Conservation (phyloP, 2,113 vertebrate genomes). For the Hirundichthys speculiger region DNA sequence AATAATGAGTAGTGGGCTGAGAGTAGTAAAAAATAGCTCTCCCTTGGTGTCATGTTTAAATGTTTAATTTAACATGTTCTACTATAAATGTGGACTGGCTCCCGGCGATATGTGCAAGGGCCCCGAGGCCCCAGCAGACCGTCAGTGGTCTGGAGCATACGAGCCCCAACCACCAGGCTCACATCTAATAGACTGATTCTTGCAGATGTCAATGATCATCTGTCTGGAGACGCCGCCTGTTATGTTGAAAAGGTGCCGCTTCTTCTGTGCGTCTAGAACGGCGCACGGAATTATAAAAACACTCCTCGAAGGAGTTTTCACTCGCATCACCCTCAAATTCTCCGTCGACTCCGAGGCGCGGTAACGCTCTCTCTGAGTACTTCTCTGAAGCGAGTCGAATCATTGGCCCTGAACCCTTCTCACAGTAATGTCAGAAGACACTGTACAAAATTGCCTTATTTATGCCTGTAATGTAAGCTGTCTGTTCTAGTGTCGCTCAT, state of each 20-base stretch:
- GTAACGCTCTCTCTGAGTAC: conserved; percentile 71
- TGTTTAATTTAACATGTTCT: conserved; percentile 80
- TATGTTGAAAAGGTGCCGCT: conserved; percentile 40
- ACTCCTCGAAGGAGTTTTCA: conserved; percentile 66
- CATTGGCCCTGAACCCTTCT: conserved; percentile 68
- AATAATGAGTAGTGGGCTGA: conserved; percentile 81
- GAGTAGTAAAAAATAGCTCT: conserved; percentile 81
- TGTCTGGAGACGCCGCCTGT: conserved; percentile 43
- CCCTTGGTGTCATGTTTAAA: conserved; percentile 76
- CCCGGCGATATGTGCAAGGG: conserved; percentile 45
- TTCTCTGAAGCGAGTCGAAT: conserved; percentile 73
- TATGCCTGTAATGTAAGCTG: conserved; percentile 82
- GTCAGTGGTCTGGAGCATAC: conserved; percentile 22
- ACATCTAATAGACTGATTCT: conserved; percentile 49
- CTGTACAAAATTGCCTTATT: conserved; percentile 84
- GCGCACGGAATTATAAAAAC: conserved; percentile 56
- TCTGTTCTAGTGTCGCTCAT: conserved; percentile 79
- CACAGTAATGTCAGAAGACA: conserved; percentile 80
- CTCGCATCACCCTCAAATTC: conserved; percentile 67
- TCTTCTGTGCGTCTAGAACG: conserved; percentile 41
- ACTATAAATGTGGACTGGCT: conserved; percentile 73
- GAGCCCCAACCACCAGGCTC: conserved; percentile 41
- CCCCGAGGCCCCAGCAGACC: conserved; percentile 34
- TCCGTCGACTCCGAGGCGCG: conserved; percentile 67
- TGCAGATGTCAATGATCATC: conserved; percentile 57